phyloP scores from a whole-genome alignment of 92 coral and sea anemone genomes.

The Metridium senile region DNA sequence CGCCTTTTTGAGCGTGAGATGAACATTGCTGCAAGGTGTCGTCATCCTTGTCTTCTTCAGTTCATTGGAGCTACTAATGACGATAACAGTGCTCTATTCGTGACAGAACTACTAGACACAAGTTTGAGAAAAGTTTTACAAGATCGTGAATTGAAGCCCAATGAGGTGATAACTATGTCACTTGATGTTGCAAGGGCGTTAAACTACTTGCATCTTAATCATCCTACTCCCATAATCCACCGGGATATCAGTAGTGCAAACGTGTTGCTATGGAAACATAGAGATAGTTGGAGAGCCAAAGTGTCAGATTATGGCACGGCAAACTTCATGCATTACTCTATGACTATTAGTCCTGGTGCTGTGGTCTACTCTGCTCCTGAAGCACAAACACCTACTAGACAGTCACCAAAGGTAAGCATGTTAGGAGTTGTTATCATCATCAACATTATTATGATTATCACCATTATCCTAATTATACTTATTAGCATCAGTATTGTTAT shows the following conservation, averaged over 20 bases:
- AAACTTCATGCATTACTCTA: conserved; percentile 75
- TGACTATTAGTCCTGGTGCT: conserved; percentile 83
- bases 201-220: conserved; percentile 74
- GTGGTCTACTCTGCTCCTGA: conserved; percentile 82
- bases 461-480: too few species aligned
- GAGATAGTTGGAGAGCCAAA: conserved; percentile 74
- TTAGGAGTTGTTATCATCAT: too few species aligned
- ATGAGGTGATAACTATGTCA: conserved; percentile 49
- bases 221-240: conserved; percentile 78
- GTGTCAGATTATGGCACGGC: conserved; percentile 93
- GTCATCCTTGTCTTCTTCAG: conserved; percentile 85
- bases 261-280: conserved; percentile 83
- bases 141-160: conserved; percentile 45
- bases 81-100: conserved; percentile 62
- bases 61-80: conserved; percentile 90
- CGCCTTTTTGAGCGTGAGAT: conserved; percentile 87
- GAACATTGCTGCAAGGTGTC: conserved; percentile 84
- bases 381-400: conserved; percentile 69
- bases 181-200: conserved; percentile 72
- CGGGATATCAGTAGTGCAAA: conserved; percentile 91
- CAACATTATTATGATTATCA: too few species aligned
- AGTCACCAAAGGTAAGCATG: conserved; percentile 71
- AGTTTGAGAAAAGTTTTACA: conserved; percentile 65
- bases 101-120: conserved; percentile 75
- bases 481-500: too few species aligned